Evolutionary conservation across 1,140 invertebrate species (phyloP).

Genomic region (Acromyrmex echinatior): DNA sequence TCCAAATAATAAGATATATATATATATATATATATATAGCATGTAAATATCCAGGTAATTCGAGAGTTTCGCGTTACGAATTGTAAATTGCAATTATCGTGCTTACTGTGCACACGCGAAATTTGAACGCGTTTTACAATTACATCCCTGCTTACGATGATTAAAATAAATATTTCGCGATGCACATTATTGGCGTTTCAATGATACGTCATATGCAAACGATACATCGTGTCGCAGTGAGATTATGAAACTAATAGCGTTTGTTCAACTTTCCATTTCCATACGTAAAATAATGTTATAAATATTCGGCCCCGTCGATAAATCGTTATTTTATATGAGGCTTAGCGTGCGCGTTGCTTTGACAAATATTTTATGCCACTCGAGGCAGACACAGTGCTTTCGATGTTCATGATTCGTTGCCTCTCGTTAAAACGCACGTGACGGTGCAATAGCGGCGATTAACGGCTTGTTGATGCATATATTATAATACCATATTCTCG

Average conservation of each 20-base stretch:
- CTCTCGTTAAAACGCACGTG: constrained; percentile 73
- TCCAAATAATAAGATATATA: too few species aligned
- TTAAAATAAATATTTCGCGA: constrained; percentile 53
- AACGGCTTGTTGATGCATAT: constrained; percentile 69
- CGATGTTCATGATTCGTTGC: constrained; percentile 71
- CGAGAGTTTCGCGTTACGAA: background rate
- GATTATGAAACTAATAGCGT: constrained; percentile 36
- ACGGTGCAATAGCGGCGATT: constrained; percentile 71
- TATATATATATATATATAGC: background rate
- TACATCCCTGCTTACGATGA: background rate
- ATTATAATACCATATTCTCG: constrained; percentile 61
- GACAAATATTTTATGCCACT: constrained; percentile 71
- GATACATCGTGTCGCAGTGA: constrained; percentile 27
- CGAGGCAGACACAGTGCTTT: constrained; percentile 46
- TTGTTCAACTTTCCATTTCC: constrained; percentile 26
- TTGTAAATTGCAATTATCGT: constrained; percentile 17
- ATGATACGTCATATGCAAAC: constrained; percentile 9
- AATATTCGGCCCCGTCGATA: constrained; percentile 26
- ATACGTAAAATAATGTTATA: constrained; percentile 39
- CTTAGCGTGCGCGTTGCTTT: constrained; percentile 7
- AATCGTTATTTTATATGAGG: constrained; percentile 34
- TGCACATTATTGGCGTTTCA: constrained; percentile 37
- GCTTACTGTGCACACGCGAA: background rate
- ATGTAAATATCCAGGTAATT: background rate
- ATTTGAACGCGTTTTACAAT: constrained; percentile 12